Evolutionary conservation across 2,888 invertebrate species (phyloP).

Genomic region (Sphinx pinastri): DNA sequence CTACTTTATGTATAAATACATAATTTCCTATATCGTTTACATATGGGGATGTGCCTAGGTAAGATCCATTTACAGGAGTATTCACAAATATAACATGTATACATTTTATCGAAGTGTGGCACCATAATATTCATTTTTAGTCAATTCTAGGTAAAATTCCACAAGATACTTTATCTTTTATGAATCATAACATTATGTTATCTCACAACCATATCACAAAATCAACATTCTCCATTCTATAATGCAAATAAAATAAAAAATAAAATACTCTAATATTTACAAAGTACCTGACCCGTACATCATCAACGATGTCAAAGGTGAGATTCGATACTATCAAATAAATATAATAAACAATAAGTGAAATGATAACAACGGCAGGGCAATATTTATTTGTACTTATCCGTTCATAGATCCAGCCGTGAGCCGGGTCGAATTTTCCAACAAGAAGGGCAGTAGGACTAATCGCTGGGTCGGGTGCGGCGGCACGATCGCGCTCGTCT

Average conservation of each 20-base stretch:
- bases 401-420: slow-evolving; percentile 57
- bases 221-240: slow-evolving; percentile 8
- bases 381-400: slow-evolving; percentile 62
- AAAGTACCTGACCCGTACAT: not conserved
- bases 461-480: slow-evolving; percentile 72
- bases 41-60: not conserved
- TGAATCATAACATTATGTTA: not conserved
- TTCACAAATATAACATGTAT: too few species aligned
- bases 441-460: slow-evolving; percentile 70
- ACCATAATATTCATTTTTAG: too few species aligned
- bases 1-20: not conserved
- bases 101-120: too few species aligned
- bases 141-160: too few species aligned
- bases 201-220: not conserved
- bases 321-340: slow-evolving; percentile 10
- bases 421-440: slow-evolving; percentile 55
- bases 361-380: slow-evolving; percentile 35
- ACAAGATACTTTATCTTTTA: not conserved
- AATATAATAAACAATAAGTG: slow-evolving; percentile 4
- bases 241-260: too few species aligned
- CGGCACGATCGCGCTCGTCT: slow-evolving; percentile 67
- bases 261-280: too few species aligned
- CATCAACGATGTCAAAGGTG: slow-evolving; percentile 13
- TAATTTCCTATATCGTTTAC: not conserved
- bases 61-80: too few species aligned